phyloP scores from a whole-genome alignment of 2,113 vertebrate species.

The Andinoacara biseriatus region DNA sequence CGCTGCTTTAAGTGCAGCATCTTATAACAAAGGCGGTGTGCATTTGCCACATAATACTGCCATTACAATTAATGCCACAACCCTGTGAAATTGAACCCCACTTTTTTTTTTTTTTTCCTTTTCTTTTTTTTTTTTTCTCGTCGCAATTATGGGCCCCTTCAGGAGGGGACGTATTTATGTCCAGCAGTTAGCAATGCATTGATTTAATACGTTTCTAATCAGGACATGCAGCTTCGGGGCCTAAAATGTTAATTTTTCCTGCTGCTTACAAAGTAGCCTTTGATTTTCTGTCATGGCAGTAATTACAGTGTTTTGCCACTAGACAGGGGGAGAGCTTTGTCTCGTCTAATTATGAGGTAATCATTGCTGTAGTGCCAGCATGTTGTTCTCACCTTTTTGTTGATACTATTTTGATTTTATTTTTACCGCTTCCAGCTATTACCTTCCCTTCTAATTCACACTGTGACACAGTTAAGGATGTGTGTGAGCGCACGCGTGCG shows the following conservation, averaged over 20 bases:
- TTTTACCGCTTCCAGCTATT: slow-evolving; percentile 90
- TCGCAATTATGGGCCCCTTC: slow-evolving; percentile 80
- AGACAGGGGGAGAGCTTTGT: slow-evolving; percentile 96
- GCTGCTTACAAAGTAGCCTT: slow-evolving; percentile 97
- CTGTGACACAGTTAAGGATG: slow-evolving; percentile 87
- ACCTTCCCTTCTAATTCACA: slow-evolving; percentile 91
- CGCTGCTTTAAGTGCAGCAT: slow-evolving; percentile 46
- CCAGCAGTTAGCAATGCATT: slow-evolving; percentile 95
- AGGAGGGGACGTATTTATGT: slow-evolving; percentile 80
- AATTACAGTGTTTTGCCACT: slow-evolving; percentile 99
- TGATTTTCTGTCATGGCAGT: slow-evolving; percentile 99
- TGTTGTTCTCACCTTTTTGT: slow-evolving; percentile 92
- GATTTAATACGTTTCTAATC: slow-evolving; percentile 99
- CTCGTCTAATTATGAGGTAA: slow-evolving; percentile 99
- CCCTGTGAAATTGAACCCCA: slow-evolving; percentile 72
- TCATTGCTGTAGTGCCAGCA: slow-evolving; percentile 91
- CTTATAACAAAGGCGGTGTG: slow-evolving; percentile 51
- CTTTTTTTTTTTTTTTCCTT: slow-evolving; percentile 26
- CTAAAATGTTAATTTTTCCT: slow-evolving; percentile 98
- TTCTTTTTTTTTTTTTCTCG: slow-evolving; percentile 13
- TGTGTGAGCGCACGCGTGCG: background rate
- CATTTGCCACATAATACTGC: slow-evolving; percentile 55
- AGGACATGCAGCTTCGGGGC: slow-evolving; percentile 96
- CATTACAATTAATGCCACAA: slow-evolving; percentile 68
- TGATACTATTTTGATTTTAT: slow-evolving; percentile 79